phyloP scores from a whole-genome alignment of 2,113 vertebrate species.

The Erythrocebus patas region DNA sequence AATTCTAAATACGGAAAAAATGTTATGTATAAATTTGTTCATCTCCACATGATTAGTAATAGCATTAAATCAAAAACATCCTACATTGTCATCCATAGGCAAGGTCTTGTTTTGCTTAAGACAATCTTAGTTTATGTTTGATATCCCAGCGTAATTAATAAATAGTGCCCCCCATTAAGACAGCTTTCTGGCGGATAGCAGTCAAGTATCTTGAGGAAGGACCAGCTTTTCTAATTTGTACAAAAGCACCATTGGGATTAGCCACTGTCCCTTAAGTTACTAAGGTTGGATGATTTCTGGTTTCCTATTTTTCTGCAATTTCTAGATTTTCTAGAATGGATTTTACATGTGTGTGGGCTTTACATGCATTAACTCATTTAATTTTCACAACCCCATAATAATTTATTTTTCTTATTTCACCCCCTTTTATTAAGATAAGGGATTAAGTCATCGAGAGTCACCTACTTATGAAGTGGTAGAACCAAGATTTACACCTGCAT shows the following conservation, averaged over 20 bases:
- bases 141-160: neutral
- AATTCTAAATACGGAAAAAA: conserved; percentile 32
- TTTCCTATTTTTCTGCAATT: conserved; percentile 24
- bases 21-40: neutral
- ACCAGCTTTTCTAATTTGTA: conserved; percentile 23
- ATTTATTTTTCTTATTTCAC: neutral
- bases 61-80: conserved; percentile 17
- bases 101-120: neutral
- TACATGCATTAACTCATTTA: neutral
- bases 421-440: neutral
- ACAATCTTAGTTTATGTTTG: neutral
- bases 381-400: neutral
- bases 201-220: neutral
- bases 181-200: conserved; percentile 5
- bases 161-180: neutral
- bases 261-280: neutral
- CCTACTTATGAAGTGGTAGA: neutral
- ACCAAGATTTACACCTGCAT: neutral
- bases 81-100: neutral
- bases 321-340: conserved; percentile 33
- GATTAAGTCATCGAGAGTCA: neutral
- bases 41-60: neutral
- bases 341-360: neutral
- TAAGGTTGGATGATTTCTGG: neutral
- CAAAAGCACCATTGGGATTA: neutral